Base-by-base conservation (phyloP, 2,113 vertebrate species). In the Solea solea region DNA sequence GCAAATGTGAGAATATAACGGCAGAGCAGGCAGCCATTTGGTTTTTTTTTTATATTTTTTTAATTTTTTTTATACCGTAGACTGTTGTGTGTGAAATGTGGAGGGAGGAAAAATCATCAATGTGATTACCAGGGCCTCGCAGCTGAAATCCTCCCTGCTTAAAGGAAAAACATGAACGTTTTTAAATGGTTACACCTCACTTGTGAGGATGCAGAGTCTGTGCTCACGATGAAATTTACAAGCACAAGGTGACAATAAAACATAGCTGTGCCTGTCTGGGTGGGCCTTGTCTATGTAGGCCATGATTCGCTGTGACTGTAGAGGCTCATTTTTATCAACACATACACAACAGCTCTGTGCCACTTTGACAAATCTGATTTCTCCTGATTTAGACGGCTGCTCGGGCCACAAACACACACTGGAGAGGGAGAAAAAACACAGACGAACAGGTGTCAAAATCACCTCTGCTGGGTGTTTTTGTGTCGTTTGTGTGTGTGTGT, bases 371-470 rank as follows among this genome's bases (percentile, higher is more conserved):
- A 86, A 88, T 50, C 85, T 65, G 64, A 78, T 80, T 66, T 65
- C 78, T 79, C 72, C 71, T 80, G 76, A 84, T 88, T 21, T 64
- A 80, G 74, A 83, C 61, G 72, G 74, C 81, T 84, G 82, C 79
- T 56, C 67, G 74, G 84, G 90, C 86, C 86, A 69, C 52, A 79
- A 78, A 87, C 65, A 68, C 69, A 59, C 56, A 67, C 77, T 78
- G 72, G 77, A 74, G 72, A 64, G 61, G 55, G n/a, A 63, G 72
- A 82, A 83, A 65, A 77, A 84, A 84, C 45, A 73, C 78, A 82
- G 74, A 88, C 67, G 66, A 91, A 92, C 91, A 92, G 91, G 91
- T 92, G 91, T 87, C 89, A 89, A 80, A 82, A 88, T 85, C 82
- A 81, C 80, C 86, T 82, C 73, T 78, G 74, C 34, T 76, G 60